Evolutionary conservation across 2,797 vertebrate species (phyloP), one percentile per base, ranked within the genome.

Genomic region (Cyclopterus lumpus): DNA sequence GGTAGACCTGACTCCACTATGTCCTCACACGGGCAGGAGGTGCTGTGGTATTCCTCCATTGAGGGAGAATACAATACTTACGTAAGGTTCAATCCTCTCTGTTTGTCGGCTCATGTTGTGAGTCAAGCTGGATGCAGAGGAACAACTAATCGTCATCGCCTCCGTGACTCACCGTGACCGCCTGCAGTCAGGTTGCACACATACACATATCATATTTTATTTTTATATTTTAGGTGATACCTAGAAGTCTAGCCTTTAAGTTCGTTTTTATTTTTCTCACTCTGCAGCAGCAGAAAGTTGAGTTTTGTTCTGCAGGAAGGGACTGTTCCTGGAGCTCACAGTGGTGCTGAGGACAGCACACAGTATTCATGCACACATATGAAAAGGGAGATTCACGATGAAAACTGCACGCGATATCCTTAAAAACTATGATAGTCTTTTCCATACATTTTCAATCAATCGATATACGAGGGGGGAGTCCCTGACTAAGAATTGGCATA

Each of bases 111-210:
- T 69, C 69, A n/a, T 34, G 36, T 48, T 62, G 48, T 67, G 57
- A 70, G 60, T 75, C 55, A 69, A 58, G 34, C 60, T 75, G 49
- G 51, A 81, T 63, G 59, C 67, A 66, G 53, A 60, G 28, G 28
- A 42, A 32, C 26, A 53, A 44, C 8, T 5, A 60, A 61, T 75
- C 28, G 18, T 51, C 73, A 65, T 44, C 3, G 5, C 24, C 38
- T 20, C n/a, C 32, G 3, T 82, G 74, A 80, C 46, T 80, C 68
- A 82, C 36, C 12, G 0, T 59, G 73, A 60, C 67, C 76, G 61
- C 20, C 65, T 49, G 34, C 22, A 46, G 30, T 79, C 60, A 42
- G 76, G 61, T 54, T 62, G 67, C 40, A 40, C 38, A 67, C 67
- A 67, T 20, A 55, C 61, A 32, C 55, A n/a, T n/a, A n/a, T n/a